A percentile compares a stretch with the other conserved stretches of the same genome.
Evolutionary conservation across 2,113 vertebrate genomes (phyloP).

Genomic region (Mormyrus lacerda): DNA sequence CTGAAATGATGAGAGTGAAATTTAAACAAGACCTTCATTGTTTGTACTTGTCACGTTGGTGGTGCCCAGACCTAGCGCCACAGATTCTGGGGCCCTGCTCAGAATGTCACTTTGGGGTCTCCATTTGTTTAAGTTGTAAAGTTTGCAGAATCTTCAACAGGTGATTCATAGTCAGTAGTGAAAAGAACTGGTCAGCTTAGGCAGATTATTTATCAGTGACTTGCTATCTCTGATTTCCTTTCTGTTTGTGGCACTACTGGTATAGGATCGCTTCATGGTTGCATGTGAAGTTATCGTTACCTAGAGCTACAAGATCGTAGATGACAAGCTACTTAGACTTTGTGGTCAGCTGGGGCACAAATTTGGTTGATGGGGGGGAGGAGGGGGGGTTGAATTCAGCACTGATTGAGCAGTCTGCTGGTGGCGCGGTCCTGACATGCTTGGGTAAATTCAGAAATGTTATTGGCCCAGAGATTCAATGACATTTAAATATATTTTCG

Average conservation of each 20-base stretch:
- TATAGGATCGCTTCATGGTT: background rate
- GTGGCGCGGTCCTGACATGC: background rate
- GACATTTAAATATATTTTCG: background rate
- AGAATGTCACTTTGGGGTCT: background rate
- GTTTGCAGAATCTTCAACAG: background rate
- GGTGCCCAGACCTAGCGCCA: background rate
- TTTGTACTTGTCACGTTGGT: background rate
- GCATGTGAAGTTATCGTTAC: background rate
- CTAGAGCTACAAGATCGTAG: background rate
- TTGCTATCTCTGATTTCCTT: background rate
- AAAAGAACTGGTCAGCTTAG: background rate
- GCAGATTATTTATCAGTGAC: background rate
- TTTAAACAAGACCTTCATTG: background rate
- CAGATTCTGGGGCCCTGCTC: background rate
- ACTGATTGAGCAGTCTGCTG: background rate
- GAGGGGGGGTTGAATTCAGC: background rate
- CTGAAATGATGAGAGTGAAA: slow-evolving; percentile 1
- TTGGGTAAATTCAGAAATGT: background rate
- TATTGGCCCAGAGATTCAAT: background rate
- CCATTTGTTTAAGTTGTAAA: background rate
- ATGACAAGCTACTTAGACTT: background rate
- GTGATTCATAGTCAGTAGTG: background rate
- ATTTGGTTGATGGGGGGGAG: background rate
- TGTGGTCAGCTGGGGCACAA: background rate
- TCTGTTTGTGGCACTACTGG: background rate